Evolutionary conservation across 2,888 invertebrate species (phyloP).

Genomic region (Cerastis leucographa): DNA sequence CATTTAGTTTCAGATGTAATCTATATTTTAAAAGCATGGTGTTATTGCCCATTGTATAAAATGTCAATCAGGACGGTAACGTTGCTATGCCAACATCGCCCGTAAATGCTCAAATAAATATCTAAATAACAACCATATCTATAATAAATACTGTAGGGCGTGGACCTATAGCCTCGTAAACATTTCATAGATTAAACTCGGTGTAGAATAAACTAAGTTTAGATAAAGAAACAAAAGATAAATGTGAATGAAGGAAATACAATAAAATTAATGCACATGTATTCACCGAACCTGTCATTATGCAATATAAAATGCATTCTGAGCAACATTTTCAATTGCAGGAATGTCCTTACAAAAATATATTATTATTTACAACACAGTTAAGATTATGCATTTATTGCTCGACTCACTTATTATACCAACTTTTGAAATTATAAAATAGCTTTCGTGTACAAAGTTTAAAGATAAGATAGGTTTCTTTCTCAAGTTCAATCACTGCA

Average conservation of each 20-base stretch:
- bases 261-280: constrained; percentile 10
- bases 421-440: constrained; percentile 35
- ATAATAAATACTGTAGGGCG: constrained; percentile 46
- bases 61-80: constrained; percentile 19
- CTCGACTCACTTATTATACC: constrained; percentile 17
- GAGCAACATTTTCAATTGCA: constrained; percentile 30
- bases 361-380: constrained; percentile 59
- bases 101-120: constrained; percentile 50
- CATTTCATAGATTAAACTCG: constrained; percentile 9
- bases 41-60: constrained; percentile 21
- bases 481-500: constrained; percentile 15
- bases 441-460: constrained; percentile 27
- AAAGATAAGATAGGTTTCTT: constrained; percentile 18
- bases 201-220: constrained; percentile 9
- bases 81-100: constrained; percentile 14
- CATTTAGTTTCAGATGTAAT: constrained; percentile 13
- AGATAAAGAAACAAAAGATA: not conserved
- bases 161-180: constrained; percentile 48
- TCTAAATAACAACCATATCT: constrained; percentile 25
- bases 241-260: not conserved
- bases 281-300: constrained; percentile 11
- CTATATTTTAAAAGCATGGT: not conserved
- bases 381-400: constrained; percentile 55
- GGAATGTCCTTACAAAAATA: constrained; percentile 66
- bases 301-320: constrained; percentile 44